phyloP scores from a whole-genome alignment of 1,140 invertebrate genomes.

The Heliconius melpomene region DNA sequence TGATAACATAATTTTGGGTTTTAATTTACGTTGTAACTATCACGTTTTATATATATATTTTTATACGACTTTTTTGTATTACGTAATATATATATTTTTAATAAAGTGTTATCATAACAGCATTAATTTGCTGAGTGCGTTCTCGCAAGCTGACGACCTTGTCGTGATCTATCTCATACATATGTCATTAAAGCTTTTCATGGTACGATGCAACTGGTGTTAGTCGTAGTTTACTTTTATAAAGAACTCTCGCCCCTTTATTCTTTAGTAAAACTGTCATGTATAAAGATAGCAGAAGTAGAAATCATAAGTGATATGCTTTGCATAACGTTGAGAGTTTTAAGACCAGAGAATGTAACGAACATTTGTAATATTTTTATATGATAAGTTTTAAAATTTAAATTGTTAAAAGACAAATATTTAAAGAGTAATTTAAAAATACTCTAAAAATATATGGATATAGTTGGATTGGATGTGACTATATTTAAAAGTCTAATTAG shows the following conservation, averaged over 20 bases:
- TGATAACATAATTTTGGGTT: neutral
- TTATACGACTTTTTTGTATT: neutral
- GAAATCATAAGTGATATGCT: neutral
- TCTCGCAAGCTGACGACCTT: neutral
- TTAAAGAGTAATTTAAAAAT: neutral
- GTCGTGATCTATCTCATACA: slow-evolving; percentile 9
- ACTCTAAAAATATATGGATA: too few relatives aligned
- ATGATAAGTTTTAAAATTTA: neutral
- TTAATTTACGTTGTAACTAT: neutral
- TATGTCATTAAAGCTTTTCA: slow-evolving; percentile 13
- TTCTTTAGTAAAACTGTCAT: neutral
- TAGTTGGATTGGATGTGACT: too few relatives aligned
- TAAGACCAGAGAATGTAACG: neutral
- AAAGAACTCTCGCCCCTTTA: neutral
- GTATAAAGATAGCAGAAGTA: slow-evolving; percentile 9
- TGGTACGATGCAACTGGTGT: slow-evolving; percentile 13
- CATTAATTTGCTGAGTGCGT: neutral
- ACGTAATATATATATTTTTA: neutral
- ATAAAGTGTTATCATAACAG: neutral
- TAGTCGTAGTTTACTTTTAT: slow-evolving; percentile 10
- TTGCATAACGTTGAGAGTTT: neutral
- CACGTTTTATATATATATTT: neutral
- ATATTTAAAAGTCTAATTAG: too few relatives aligned
- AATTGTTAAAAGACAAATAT: neutral
- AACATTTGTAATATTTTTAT: neutral